Evolutionary conservation across 2,888 invertebrate genomes (phyloP), one percentile per base, ranked within the genome.

Genomic region (Schizaphis graminum): DNA sequence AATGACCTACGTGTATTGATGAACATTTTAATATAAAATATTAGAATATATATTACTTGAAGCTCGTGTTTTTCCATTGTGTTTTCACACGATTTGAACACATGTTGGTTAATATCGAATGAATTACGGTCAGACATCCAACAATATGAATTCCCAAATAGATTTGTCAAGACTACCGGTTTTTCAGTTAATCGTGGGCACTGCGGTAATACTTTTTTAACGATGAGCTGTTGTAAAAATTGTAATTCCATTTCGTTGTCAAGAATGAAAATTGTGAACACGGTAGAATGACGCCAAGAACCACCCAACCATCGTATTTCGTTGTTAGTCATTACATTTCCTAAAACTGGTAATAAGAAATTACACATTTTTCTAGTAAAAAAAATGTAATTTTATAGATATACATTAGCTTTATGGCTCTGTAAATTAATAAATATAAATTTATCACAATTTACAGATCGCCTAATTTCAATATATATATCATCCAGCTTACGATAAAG

Each of bases 91-190:
- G 61, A 77, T 61, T 89, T 93, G 94, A 95, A 95, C 35, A 97
- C 96, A 95, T 97, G 97, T 94, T 96, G 96, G 94, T 96, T 96
- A 94, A 97, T 96, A 94, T 96, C 95, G 95, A 96, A 96, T 92
- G 96, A 95, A 3, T 95, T 86, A 7, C 86, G 95, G 95, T 96
- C 96, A 7, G 96, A 95, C 92, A 96, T 95, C 97, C 97, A 97
- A 89, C 96, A 96, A 95, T 96, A 96, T 41, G 96, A 96, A 44
- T 96, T 95, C 61, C 95, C 95, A 21, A 95, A 95, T 21, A 96
- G 91, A 35, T 95, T 94, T 41, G 95, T 95, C 88, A 95, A 90
- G 88, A 94, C 94, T 53, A 95, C 94, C 24, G 95, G 95, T 87
- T 96, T 96, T 95, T 96, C 96, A 26, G 96, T 95, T 94, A 97